Evolutionary conservation across 2,888 invertebrate species (phyloP), one percentile per base, ranked within the genome.

Genomic region (Dolomedes plantarius): DNA sequence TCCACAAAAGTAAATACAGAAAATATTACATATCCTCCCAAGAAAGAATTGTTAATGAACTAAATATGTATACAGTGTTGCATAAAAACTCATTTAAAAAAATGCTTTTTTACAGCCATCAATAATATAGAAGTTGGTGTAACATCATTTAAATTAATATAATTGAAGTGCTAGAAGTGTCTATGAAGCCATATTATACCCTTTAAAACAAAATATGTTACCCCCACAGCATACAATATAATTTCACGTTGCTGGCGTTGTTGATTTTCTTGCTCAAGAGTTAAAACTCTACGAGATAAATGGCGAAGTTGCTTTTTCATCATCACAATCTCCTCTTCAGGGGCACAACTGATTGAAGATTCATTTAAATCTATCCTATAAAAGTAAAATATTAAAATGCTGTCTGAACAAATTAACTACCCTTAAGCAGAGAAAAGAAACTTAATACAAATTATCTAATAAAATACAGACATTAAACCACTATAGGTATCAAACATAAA

Each of bases 241-340:
- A 97, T 95, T 90, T 98, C 97, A 89, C 96, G 94, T 91, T 97
- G 96, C 90, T 96, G 94, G 85, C 96, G 93, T 90, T 95, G 95
- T 89, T 95, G 93, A 90, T 95, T 95, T 90, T 97, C 97, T 87
- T 96, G 93, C 92, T 98, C 97, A 88, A 98, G 94, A 6, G 95
- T 94, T 93, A 96, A 94, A 9, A 98, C 95, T 27, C 97, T 94
- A 69, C 97, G 94, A 91, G 96, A 96, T 88, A 98, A 91, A 91
- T 97, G 96, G 28, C 96, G 95, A 90, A 98, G 94, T 92, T 97
- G 97, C 71, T 95, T 93, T 87, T 96, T 94, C 90, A 97, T 93
- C 92, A 96, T 95, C 65, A 95, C 93, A 79, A 96, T 93, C 92
- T 97, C 97, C 91, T 96, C 96, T 19, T 88, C 86, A 6, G 85